Base-by-base conservation (phyloP, 2,113 vertebrate genomes). In the Reinhardtius hippoglossoides region DNA sequence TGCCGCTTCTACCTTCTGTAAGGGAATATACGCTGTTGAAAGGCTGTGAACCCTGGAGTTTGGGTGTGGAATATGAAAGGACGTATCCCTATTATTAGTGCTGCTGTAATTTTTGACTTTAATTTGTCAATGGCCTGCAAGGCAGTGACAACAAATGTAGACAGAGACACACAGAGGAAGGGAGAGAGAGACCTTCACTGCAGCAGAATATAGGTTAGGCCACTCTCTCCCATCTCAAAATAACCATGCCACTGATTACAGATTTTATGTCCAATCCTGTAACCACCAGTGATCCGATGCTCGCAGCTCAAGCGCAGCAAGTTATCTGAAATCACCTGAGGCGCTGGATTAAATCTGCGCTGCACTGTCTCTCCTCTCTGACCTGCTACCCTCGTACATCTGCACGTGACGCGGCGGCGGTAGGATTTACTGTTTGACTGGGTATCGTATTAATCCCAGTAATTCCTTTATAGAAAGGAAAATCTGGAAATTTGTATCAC, bases 321-420 rank as follows among this genome's bases (percentile, higher is more conserved):
- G 31, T 76, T 84, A 86, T 83, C 81, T 80, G 78, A 71, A 89
- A 78, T 90, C 82, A 89, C 90, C 87, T 80, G 80, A 86, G 81
- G 72, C 78, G 0, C 76, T 54, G 20, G 27, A 81, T 72, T 59
- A 81, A 89, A 85, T 57, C 74, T 59, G 74, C 65, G 26, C n/a
- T 0, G 1, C 72, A 54, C 67, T 56, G 65, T 69, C 57, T 21
- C 48, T 35, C 79, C 55, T 46, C 62, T 76, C 62, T 24, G 84
- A 83, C 80, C 61, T 50, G 42, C 80, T 67, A 71, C 50, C 46
- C 76, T 37, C 35, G 24, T 8, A 67, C 66, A 57, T 27, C 50
- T 64, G 69, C 88, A 91, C 26, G 82, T 84, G 90, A 79, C 67
- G 27, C 16, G 54, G 42, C 74, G 57, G 77, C 78, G 56, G 81